Evolutionary conservation across 2,113 vertebrate species (phyloP), one percentile per base, ranked within the genome.

Genomic region (Azemiops feae): DNA sequence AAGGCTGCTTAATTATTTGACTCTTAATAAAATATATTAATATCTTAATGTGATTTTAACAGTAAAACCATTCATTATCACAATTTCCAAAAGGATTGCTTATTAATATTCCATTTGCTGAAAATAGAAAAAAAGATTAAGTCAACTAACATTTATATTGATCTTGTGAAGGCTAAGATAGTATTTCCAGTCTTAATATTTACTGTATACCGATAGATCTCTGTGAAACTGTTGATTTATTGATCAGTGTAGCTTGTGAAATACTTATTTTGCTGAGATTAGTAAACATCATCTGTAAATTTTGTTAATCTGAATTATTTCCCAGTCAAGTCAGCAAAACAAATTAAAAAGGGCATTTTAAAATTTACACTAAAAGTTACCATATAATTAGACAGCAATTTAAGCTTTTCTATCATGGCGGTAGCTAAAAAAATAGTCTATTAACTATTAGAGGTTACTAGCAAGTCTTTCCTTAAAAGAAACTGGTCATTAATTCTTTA

Each of bases 361-460:
- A 86, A 90, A 92, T 2, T 86, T 50, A 20, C 9, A 53, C 6
- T 47, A 34, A 89, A 74, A 89, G 52, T 2, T 89, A 53, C 23
- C 16, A 27, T 85, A 8, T 11, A 50, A 89, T 85, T 52, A 93
- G 34, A 64, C 39, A 25, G 22, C 69, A 69, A 93, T 57, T 47
- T 52, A 8, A 89, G 20, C 20, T 47, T 57, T 52, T 85, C 30
- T 25, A 52, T 52, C 22, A 86, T 60, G 11, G 27, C 25, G 53
- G 34, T 85, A 39, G 23, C 52, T 23, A 92, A 34, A 50, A 95
- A 94, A 12, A 69, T 20, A 96, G 88, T 23, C 27, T 43, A 5
- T 43, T 90, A 23, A 14, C 34, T 27, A 89, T 89, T 81, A 92
- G 8, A 57, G 60, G 58, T 89, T 55, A 85, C 86, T 86, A 89